Conservation (phyloP, 2,888 invertebrate genomes). For the Himalopsyche kuldschensis region DNA sequence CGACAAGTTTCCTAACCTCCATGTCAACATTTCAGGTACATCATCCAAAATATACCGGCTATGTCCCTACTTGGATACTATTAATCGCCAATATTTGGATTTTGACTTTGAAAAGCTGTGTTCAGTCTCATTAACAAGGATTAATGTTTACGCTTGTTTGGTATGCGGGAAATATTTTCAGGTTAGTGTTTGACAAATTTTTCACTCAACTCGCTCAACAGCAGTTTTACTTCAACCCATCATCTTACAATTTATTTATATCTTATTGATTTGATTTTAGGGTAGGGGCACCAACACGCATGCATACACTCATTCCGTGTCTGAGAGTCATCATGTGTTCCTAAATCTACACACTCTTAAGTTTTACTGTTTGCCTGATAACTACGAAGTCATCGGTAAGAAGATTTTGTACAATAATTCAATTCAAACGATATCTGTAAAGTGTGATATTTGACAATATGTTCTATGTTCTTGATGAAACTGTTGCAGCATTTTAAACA, state of each 20-base stretch:
- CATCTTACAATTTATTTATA: background rate
- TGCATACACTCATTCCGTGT: conserved; percentile 98
- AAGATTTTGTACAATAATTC: conserved; percentile 15
- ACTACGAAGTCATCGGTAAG: conserved; percentile 96
- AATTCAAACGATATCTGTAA: background rate
- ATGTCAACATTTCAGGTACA: conserved; percentile 3
- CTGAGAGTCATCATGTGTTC: conserved; percentile 97
- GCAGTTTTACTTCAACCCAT: conserved; percentile 42
- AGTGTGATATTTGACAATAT: too few species aligned
- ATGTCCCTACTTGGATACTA: conserved; percentile 98
- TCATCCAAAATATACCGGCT: conserved; percentile 56
- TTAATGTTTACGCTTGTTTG: conserved; percentile 98
- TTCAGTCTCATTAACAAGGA: conserved; percentile 94
- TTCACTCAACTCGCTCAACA: too few species aligned
- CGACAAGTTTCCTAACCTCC: background rate
- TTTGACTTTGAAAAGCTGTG: conserved; percentile 99
- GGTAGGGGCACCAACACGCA: conserved; percentile 97
- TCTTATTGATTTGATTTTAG: conserved; percentile 49
- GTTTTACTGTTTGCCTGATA: conserved; percentile 98
- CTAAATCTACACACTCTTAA: conserved; percentile 94
- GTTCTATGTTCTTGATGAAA: too few species aligned
- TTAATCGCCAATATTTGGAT: conserved; percentile 93
- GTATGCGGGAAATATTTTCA: conserved; percentile 98
- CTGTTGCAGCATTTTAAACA: too few species aligned
- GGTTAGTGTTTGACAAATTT: conserved; percentile 44